Percentiles rank a stretch among this genome's conserved stretches.
phyloP scores from a whole-genome alignment of 2,888 invertebrate species.

The Apocheima hispidaria region DNA sequence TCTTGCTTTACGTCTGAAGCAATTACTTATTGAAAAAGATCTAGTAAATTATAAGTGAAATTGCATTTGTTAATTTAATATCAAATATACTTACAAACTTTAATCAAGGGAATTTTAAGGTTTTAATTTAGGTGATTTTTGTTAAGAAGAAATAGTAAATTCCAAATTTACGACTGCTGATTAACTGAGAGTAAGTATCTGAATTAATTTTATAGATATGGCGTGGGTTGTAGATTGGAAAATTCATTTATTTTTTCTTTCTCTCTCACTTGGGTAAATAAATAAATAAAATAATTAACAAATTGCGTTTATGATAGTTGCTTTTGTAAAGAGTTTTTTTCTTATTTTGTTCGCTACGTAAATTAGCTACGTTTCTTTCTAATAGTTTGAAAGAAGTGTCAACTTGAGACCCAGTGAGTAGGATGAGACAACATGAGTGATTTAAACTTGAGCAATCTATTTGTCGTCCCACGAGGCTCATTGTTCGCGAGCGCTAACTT shows the following conservation, averaged over 20 bases:
- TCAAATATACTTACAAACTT: neutral
- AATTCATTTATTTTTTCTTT: slow-evolving; percentile 1
- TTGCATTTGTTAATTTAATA: neutral
- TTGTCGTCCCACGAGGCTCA: slow-evolving; percentile 70
- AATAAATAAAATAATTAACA: neutral
- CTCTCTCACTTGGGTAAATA: neutral
- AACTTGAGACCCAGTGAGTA: neutral
- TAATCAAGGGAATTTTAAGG: slow-evolving; percentile 8
- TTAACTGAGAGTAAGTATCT: slow-evolving; percentile 19
- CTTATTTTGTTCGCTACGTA: neutral
- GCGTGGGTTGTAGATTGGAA: slow-evolving; percentile 3
- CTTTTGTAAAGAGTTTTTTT: neutral
- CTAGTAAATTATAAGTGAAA: neutral
- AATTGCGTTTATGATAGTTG: neutral
- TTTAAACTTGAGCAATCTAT: slow-evolving; percentile 66
- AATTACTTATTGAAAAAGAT: slow-evolving; percentile 7
- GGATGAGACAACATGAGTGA: slow-evolving; percentile 54
- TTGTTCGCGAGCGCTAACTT: slow-evolving; percentile 77
- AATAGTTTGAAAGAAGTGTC: neutral
- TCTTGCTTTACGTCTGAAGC: slow-evolving; percentile 8
- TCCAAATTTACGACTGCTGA: slow-evolving; percentile 15
- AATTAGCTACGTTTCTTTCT: neutral
- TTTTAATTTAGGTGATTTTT: slow-evolving; percentile 10
- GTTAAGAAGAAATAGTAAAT: slow-evolving; percentile 6
- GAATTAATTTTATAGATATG: slow-evolving; percentile 11